Evolutionary conservation across 1,140 invertebrate genomes (phyloP), one percentile per base, ranked within the genome.

Genomic region (Drosophila triauraria): DNA sequence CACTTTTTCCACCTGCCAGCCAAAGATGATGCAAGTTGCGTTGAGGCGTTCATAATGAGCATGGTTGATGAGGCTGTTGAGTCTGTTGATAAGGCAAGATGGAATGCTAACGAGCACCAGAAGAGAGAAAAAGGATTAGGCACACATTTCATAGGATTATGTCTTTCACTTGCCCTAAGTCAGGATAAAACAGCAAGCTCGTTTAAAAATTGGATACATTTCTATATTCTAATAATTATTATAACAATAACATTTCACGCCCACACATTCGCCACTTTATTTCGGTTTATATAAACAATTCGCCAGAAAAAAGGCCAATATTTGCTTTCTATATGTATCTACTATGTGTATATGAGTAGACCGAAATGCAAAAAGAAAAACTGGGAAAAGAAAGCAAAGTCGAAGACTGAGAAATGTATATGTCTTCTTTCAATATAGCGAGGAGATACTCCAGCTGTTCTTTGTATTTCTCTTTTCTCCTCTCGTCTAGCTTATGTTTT

Each of bases 1-100:
- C 65, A 78, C 63, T 85, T 83, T 70, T 77, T 56, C 62, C 51
- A 75, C 60, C 58, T 71, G 68, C 64, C 50, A 69, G 30, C 62
- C 50, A 47, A 51, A 75, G 69, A 83, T 84, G 64, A 77, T 80
- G 76, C 35, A 58, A 53, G 61, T 65, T 71, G 46, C 44, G 15
- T 67, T 50, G 32, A 40, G 35, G 64, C 35, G 43, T 32, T 40
- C 60, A 63, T 77, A 53, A 56, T 61, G 44, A 59, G 56, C 53
- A 3, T 23, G 20, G 44, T 53, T 59, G 35, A 74, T 35, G 68
- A 38, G 32, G 13, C 27, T 17, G 50, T n/a, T 27, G 12, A 51
- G 42, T 32, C 35, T 32, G 38, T 7, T 25, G 40, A 25, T 65
- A 61, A 61, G 42, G 57, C 9, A 35, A 25, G 20, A 35, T 40